Evolutionary conservation across 2,113 vertebrate genomes (phyloP).

Genomic region (Malurus melanocephalus): DNA sequence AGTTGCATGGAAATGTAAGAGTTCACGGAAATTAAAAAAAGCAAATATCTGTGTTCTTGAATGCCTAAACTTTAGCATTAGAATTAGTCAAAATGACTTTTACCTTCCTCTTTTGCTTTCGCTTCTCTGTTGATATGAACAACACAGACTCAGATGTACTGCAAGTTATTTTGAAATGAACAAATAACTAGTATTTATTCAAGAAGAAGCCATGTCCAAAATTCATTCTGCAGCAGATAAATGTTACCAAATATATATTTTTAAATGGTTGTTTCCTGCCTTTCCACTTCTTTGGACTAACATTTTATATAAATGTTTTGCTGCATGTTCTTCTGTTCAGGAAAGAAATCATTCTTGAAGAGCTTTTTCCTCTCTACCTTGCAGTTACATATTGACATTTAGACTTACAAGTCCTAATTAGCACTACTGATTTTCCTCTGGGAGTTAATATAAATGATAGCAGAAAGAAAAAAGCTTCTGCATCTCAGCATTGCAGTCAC

Average conservation of each 20-base stretch:
- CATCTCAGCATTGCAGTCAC: not conserved
- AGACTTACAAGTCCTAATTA: slow-evolving; percentile 40
- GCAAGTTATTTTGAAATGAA: not conserved
- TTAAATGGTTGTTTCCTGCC: not conserved
- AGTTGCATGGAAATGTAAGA: not conserved
- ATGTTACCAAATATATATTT: not conserved
- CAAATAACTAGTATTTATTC: not conserved
- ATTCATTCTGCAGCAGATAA: not conserved
- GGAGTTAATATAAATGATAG: slow-evolving; percentile 28
- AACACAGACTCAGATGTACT: not conserved
- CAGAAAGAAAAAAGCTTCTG: not conserved
- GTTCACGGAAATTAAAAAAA: not conserved
- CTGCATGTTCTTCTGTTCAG: not conserved
- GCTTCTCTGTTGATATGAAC: not conserved
- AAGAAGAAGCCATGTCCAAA: not conserved
- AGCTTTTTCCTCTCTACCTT: not conserved
- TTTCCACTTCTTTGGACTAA: not conserved
- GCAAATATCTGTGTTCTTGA: not conserved
- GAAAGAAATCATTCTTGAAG: not conserved
- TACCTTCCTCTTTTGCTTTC: not conserved
- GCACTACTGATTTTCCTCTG: slow-evolving; percentile 18
- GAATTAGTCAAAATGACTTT: not conserved
- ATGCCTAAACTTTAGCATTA: not conserved
- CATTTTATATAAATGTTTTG: not conserved
- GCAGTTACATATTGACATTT: slow-evolving; percentile 20